Conservation (phyloP, 1,140 invertebrate genomes). For the Drosophila guanche region DNA sequence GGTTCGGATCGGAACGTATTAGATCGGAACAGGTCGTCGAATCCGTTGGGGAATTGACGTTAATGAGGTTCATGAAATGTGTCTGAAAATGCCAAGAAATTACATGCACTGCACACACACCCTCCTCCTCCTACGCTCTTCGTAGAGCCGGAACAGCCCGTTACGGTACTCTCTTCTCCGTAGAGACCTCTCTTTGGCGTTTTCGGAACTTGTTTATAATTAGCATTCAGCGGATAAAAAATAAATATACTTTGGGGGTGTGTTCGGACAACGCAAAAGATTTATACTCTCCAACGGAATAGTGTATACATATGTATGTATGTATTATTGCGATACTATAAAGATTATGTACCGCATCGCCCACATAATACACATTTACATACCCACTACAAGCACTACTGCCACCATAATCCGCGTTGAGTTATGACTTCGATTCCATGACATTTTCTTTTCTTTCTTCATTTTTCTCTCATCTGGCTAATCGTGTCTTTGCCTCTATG, state of each 20-base stretch:
- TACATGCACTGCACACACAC: constrained; percentile 21
- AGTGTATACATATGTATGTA: no score
- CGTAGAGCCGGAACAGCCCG: neutral
- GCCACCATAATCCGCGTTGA: constrained; percentile 29
- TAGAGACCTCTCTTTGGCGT: constrained; percentile 32
- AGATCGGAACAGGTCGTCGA: constrained; percentile 27
- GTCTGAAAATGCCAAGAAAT: constrained; percentile 58
- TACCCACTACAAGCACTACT: neutral
- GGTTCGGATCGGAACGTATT: no score
- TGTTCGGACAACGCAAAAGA: constrained; percentile 19
- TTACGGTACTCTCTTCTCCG: constrained; percentile 16
- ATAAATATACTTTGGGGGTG: constrained; percentile 36
- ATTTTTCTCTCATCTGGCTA: neutral
- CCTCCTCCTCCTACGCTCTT: neutral
- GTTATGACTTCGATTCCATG: constrained; percentile 36
- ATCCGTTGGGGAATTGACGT: constrained; percentile 66
- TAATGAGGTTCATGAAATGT: constrained; percentile 73
- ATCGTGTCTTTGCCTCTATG: constrained; percentile 18
- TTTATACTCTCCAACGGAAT: neutral
- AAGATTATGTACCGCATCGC: neutral
- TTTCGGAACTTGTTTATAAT: constrained; percentile 49
- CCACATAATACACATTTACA: constrained; percentile 1
- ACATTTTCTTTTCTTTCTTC: neutral
- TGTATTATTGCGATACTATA: no score
- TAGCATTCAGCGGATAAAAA: constrained; percentile 18